Percentiles rank a stretch among this genome's conserved stretches.
Evolutionary conservation across 2,888 invertebrate genomes (phyloP).

Genomic region (Amphipyra tragopoginis): DNA sequence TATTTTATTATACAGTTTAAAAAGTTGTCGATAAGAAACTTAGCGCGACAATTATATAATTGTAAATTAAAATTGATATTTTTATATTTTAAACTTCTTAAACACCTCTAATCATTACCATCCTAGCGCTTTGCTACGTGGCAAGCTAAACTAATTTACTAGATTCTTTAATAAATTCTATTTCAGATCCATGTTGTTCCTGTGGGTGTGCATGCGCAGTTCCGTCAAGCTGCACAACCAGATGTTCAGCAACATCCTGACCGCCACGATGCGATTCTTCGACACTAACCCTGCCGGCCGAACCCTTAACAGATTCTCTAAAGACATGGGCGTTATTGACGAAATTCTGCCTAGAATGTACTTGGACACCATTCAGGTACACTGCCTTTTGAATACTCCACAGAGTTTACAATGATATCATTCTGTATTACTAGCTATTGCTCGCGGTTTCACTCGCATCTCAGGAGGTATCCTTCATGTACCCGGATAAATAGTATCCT

Average conservation of each 20-base stretch:
- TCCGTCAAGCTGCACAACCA: conserved; percentile 93
- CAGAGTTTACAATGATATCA: background rate
- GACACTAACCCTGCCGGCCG: conserved; percentile 96
- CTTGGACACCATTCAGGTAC: conserved; percentile 91
- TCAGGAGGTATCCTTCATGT: too few relatives aligned
- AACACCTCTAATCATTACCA: too few relatives aligned
- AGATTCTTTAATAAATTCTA: background rate
- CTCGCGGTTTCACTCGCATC: too few relatives aligned
- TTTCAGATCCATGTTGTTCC: conserved; percentile 92
- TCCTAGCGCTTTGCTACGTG: too few relatives aligned
- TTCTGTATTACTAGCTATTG: too few relatives aligned
- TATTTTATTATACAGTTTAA: background rate
- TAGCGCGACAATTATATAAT: too few relatives aligned
- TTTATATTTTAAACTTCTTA: too few relatives aligned
- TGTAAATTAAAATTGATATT: too few relatives aligned
- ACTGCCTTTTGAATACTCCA: too few relatives aligned
- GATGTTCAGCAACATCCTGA: conserved; percentile 94
- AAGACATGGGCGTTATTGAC: conserved; percentile 95
- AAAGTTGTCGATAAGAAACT: too few relatives aligned
- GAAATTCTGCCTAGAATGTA: conserved; percentile 92
- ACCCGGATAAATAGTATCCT: too few relatives aligned
- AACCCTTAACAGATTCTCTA: conserved; percentile 95
- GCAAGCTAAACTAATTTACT: too few relatives aligned
- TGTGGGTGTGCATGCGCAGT: conserved; percentile 93
- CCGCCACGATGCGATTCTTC: conserved; percentile 95